Base-by-base conservation (phyloP, 2,797 vertebrate species). In the Enteromius unitaeniatus region DNA sequence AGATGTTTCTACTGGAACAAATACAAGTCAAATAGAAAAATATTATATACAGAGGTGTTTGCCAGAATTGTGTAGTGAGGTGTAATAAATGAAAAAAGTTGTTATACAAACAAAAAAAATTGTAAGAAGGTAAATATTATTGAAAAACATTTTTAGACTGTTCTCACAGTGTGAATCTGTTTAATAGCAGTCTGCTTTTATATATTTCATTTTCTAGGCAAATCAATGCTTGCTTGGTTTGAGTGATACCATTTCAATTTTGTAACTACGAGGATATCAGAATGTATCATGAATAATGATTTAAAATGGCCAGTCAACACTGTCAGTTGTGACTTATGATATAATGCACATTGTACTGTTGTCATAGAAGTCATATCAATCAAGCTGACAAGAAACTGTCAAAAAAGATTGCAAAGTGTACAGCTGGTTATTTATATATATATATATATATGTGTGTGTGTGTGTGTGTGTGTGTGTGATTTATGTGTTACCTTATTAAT, bases 241-340 rank as follows among this genome's bases (percentile, higher is more conserved):
- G 40, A 47, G n/a, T 70, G 17, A 68, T 68, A 37, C 65, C 31
- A 68, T 68, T 75, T 75, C 11, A 37, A 15, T 77, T 77, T 26
- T 23, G 53, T 2, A 28, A 19, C 51, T 28, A 26, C 15, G 0
- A 58, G 37, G 15, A 77, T 13, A 77, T 76, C 34, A 60, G 74
- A 60, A 55, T 60, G 15, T 60, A 40, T 62, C 34, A 28, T 62
- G 55, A 62, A 45, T 77, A 42, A 47, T 70, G 55, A 77, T 23
- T 21, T 77, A 42, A 60, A 42, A 77, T 6, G 21, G 13, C 53
- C n/a, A 15, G n/a, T 26, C 74, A 60, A 4, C 15, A 37, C 51
- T 60, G 74, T 60, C 74, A 60, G n/a, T 31, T 31, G 42, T 72
- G 42, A 40, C 31, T 76, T 76, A 76, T 62, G 37, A 45, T 28